Evolutionary conservation across 1,140 invertebrate species (phyloP), one percentile per base, ranked within the genome.

Genomic region (Sweltsa coloradensis): DNA sequence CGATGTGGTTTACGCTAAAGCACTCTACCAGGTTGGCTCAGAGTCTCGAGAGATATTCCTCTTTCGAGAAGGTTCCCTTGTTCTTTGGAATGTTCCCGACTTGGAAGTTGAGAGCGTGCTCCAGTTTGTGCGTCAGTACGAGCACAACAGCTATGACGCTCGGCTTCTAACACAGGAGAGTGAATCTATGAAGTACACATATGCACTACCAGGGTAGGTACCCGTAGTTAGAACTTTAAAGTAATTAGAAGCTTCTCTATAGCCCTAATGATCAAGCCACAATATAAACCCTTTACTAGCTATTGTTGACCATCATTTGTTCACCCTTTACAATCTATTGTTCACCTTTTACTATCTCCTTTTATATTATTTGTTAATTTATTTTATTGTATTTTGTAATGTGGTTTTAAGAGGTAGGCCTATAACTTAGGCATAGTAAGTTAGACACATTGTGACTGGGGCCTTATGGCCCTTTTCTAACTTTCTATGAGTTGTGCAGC

Each of bases 11-110:
- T 79, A 85, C 63, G 78, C 81, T 2, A 62, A 71, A 3, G 84
- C 85, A 4, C 85, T 85, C 55, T 89, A 87, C 62, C 70, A 75
- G 57, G 71, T 85, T 4, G 74, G 71, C 13, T 57, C 70, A 24
- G 81, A 88, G 60, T 69, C 75, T 0, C 69, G 85, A 31, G 83
- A 90, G 63, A 79, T 90, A 50, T 90, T 81, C 63, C 83, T 91
- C 57, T 91, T 90, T 59, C 74, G 85, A 37, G 87, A 95, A 68
- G 90, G 90, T 7, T 80, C 83, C 18, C 77, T 90, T 13, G 85
- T 96, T 0, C 83, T 95, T 63, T 97, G 93, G 93, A 96, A 96
- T 68, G 78, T 92, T 49, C 74, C 79, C 21, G 82, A 91, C 50
- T 57, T 86, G 40, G 92, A 97, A 60, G 75, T 77, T 37, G 74